Evolutionary conservation across 2,113 vertebrate species (phyloP), one percentile per base, ranked within the genome.

Genomic region (Sterrhoptilus dennistouni): DNA sequence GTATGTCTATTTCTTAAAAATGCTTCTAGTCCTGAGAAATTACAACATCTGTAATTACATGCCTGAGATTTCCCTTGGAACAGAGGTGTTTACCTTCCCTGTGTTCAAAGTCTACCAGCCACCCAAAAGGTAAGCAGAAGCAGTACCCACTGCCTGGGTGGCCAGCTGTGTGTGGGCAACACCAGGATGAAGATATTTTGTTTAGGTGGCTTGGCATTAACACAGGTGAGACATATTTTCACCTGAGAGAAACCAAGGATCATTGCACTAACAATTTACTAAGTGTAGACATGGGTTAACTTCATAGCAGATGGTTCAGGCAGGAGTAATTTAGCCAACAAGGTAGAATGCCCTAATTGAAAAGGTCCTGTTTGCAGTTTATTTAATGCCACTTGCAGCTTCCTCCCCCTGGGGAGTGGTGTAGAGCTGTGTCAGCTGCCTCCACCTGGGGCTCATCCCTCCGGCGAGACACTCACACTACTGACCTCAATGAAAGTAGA

Each of bases 401-500:
- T 77, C 36, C 54, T 81, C 47, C 33, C 28, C 17, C 23, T 61
- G 74, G n/a, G 35, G 38, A 66, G 63, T 0, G 4, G 7, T 3
- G 1, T 9, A 82, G 57, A 42, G 5, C 54, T 0, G 0, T 1
- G 6, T 18, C 3, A 8, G 25, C 20, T 24, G 2, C 33, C 53
- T 75, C 63, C 70, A 42, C 42, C 22, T 38, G 57, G 45, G 53
- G 23, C 50, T 83, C 38, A 70, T 31, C 49, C 63, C 63, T 89
- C 78, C 40, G 42, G 74, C 0, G 0, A 86, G 56, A 27, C 18
- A 53, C 36, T 36, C 50, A 29, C 7, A 2, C 22, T 52, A 44
- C 52, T 49, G 60, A 78, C 68, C 53, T 68, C 83, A 95, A 88
- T 60, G 85, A 94, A 94, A 96, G 78, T 31, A 85, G 27, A 72